Percentiles rank a stretch among this genome's conserved stretches.
phyloP scores from a whole-genome alignment of 2,113 vertebrate genomes.

The Sylvicapra grimmia region DNA sequence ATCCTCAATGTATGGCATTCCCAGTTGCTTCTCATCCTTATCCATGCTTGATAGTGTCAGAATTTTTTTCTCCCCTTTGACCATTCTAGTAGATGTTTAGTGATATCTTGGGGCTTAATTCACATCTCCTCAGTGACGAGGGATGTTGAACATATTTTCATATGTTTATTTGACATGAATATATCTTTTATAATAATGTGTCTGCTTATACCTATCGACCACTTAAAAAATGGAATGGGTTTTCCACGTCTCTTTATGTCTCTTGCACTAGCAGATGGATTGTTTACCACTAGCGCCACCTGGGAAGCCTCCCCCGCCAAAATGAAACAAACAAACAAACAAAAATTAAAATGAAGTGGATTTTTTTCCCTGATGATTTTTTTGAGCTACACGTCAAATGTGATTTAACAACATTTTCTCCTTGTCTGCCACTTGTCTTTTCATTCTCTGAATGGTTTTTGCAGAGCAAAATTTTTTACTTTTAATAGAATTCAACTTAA shows the following conservation, averaged over 20 bases:
- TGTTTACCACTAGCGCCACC: not conserved
- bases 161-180: not conserved
- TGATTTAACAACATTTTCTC: not conserved
- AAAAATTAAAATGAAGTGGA: not conserved
- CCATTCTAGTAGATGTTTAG: not conserved
- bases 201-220: not conserved
- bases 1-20: not conserved
- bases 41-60: not conserved
- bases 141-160: not conserved
- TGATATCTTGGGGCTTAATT: not conserved
- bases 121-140: not conserved
- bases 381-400: not conserved
- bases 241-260: not conserved
- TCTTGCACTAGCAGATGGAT: not conserved
- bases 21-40: not conserved
- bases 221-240: not conserved
- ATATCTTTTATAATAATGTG: not conserved
- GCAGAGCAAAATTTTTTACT: not conserved
- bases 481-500: not conserved
- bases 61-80: not conserved
- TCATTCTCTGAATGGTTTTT: not conserved
- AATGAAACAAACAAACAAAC: not conserved
- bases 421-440: not conserved
- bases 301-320: not conserved
- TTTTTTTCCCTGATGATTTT: not conserved